Evolutionary conservation across 2,888 invertebrate genomes (phyloP), one percentile per base, ranked within the genome.

Genomic region (Gerris lacustris): DNA sequence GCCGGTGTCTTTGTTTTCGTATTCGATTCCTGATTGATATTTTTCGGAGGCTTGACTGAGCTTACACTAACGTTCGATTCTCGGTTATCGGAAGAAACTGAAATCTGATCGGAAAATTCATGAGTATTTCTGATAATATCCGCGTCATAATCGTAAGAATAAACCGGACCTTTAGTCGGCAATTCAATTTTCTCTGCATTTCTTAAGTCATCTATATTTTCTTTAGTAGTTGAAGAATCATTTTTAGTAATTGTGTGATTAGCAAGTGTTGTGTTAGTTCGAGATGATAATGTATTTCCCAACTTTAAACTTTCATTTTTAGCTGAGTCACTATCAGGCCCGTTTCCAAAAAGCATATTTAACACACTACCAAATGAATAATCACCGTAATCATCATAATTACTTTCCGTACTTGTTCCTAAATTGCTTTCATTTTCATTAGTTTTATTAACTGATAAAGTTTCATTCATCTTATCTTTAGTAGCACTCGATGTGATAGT

Each of bases 311-410:
- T 31, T 31, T 31, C 31, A 11, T 9, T 55, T 11, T 55, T 11
- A 15, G 55, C 55, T 55, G 9, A 11, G 5, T 9, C 9, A 55
- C 11, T 5, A 55, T 9, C 15, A 11, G 55, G 55, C 1, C 55
- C 55, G 15, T 15, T 55, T 55, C 83, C 73, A 45, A 88, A 82
- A 43, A 88, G 78, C n/a, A 87, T 80, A 76, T 88, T 84, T 17
- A 87, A 79, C 6, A 88, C 84, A 76, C 83, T 86, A 69, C 86
- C 86, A 44, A 88, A 82, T 0, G 86, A 86, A 76, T 86, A 85
- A 47, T 77, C 75, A 47, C 79, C 78, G 9, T 83, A 84, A 63
- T 72, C 73, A 63, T 17, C n/a, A 69, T 5, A 44, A 67, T 63
- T 15, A 47, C n/a, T 44, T 68, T 15, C 55, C 6, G 45, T 68